Evolutionary conservation across 2,888 invertebrate species (phyloP).

Genomic region (Drosophila buzzatii): DNA sequence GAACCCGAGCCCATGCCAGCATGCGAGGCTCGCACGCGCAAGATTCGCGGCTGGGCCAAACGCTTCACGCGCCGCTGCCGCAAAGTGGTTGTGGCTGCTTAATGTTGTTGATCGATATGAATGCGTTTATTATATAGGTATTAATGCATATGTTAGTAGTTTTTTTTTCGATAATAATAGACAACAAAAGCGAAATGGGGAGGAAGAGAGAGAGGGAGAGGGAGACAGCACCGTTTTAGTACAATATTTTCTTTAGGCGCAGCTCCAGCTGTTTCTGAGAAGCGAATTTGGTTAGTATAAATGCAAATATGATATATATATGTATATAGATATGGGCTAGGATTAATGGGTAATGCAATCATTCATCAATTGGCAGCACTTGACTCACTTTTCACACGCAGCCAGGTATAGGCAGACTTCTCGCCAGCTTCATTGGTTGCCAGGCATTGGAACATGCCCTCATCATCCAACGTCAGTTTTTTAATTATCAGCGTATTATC

Average conservation of each 20-base stretch:
- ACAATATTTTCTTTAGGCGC: slow-evolving; percentile 23
- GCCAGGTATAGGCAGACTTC: slow-evolving; percentile 95
- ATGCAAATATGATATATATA: slow-evolving; percentile 2
- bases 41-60: slow-evolving; percentile 87
- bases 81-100: slow-evolving; percentile 43
- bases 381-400: slow-evolving; percentile 97
- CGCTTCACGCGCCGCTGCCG: slow-evolving; percentile 83
- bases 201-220: slow-evolving; percentile 26
- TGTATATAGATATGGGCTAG: neutral
- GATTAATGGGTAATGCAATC: neutral
- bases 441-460: slow-evolving; percentile 98
- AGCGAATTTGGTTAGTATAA: slow-evolving; percentile 23
- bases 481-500: slow-evolving; percentile 94
- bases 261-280: slow-evolving; percentile 12
- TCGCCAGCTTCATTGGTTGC: slow-evolving; percentile 96
- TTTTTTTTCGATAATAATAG: slow-evolving; percentile 4
- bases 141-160: neutral
- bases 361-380: slow-evolving; percentile 15
- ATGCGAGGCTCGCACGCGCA: slow-evolving; percentile 87
- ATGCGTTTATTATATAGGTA: slow-evolving; percentile 14
- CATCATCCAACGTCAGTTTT: slow-evolving; percentile 92
- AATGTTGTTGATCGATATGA: slow-evolving; percentile 1
- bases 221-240: slow-evolving; percentile 43
- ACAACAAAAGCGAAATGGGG: slow-evolving; percentile 35
- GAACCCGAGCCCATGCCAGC: slow-evolving; percentile 81